Base-by-base conservation (phyloP, 2,113 vertebrate genomes). In the Chamaetylas fuelleborni region DNA sequence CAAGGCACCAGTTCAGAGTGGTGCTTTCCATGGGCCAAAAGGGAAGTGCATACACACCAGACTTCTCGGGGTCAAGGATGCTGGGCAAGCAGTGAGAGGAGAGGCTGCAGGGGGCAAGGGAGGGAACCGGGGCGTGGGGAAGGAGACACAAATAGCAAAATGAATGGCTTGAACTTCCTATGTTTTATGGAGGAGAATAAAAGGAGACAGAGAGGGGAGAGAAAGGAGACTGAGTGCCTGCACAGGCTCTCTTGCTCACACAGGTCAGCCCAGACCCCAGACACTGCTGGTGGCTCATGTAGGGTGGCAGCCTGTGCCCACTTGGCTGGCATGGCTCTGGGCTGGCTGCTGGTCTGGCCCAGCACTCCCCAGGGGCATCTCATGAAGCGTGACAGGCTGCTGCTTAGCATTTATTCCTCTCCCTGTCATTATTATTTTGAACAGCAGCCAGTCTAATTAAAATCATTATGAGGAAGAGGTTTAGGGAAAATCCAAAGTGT, bases 51-150 rank as follows among this genome's bases (percentile, higher is more conserved):
- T 14, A 92, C 96, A 97, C 97, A 97, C 94, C 88, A 94, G 91
- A 95, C 97, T 81, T 28, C 97, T 92, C 86, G 19, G 96, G 98
- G 98, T 98, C 98, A 98, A 83, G 98, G 98, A 96, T 97, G 94
- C 88, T 81, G 73, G 93, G 86, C 72, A 71, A 90, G 95, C 92
- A 88, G 81, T 3, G 33, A 95, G 89, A 92, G 8, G 81, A 85
- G 82, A 95, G 81, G 92, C 97, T 95, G 91, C 80, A 86, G 95
- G 96, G 86, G 60, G 97, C 93, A 82, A 53, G 83, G 90, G 92
- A 92, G 92, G 50, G 72, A 94, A 53, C 88, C 33, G 33, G 86
- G 95, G 96, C 51, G 94, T 97, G 95, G 93, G 92, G 93, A 94
- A 90, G 67, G 93, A 91, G 93, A 97, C 94, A 92, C 90, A 97